Evolutionary conservation across 2,113 vertebrate species (phyloP), one percentile per base, ranked within the genome.

Genomic region (Myocastor coypus): DNA sequence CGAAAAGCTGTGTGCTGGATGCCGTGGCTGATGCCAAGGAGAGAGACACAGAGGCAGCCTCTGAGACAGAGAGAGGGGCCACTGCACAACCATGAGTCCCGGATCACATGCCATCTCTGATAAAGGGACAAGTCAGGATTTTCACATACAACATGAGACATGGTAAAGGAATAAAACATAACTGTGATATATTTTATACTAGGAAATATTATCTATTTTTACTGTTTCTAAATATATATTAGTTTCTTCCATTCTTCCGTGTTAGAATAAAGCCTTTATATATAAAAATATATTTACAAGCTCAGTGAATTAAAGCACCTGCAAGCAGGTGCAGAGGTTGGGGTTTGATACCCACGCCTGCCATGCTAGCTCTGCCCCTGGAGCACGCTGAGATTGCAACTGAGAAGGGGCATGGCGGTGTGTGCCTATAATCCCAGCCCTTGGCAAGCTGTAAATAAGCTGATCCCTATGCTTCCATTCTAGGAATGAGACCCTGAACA

Each of bases 61-160:
- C 42, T 77, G 8, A 77, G 75, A 40, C 42, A 20, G 3, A 83
- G 64, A 19, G 40, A 59, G 77, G 26, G 28, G 13, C 2, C 22
- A 40, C 34, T 42, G 7, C 24, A 28, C 5, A 50, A 19, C 16
- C 68, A 32, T 1, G 10, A 82, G n/a, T 14, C 30, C 34, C 24
- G 59, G 13, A 4, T 37, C 63, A 88, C 40, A 40, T 32, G 55
- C 32, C 40, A 73, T 0, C 66, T 46, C 34, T 61, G 40, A 83
- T 22, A 9, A 78, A 89, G 19, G 24, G 17, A 83, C 73, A 66
- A 68, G 26, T 93, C 13, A 64, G 30, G 55, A 83, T 66, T 92
- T 96, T 87, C 64, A 94, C 64, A 85, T 37, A 61, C 6, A 87
- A 63, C 85, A 66, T 88, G 55, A 91, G 69, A 89, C 34, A 89